Percentiles rank a stretch among this genome's conserved stretches.
Conservation (phyloP, 2,113 vertebrate genomes). For the Cavia porcellus region DNA sequence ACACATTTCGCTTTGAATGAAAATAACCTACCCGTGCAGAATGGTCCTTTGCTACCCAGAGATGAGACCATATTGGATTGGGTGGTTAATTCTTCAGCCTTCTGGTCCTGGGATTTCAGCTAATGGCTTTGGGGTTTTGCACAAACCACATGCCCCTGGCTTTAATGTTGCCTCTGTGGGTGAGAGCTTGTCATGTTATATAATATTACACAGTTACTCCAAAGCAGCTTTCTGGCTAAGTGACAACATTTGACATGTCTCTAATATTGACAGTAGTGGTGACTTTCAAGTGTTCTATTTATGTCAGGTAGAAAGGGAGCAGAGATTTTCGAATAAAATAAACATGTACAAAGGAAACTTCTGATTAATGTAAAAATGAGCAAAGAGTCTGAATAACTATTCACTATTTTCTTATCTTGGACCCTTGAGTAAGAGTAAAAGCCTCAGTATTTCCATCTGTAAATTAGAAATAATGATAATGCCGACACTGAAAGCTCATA, state of each 20-base stretch:
- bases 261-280: conserved; percentile 77
- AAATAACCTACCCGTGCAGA: conserved; percentile 62
- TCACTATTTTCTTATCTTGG: conserved; percentile 33
- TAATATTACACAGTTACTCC: conserved; percentile 77
- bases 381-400: background rate
- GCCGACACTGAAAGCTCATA: background rate
- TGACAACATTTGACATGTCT: conserved; percentile 77
- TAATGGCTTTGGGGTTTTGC: conserved; percentile 78
- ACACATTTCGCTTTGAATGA: conserved; percentile 68
- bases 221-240: conserved; percentile 77
- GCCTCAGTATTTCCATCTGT: background rate
- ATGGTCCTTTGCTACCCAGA: conserved; percentile 59
- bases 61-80: conserved; percentile 47
- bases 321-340: conserved; percentile 70
- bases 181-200: conserved; percentile 78
- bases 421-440: background rate
- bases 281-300: conserved; percentile 80
- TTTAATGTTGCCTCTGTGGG: conserved; percentile 71
- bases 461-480: conserved; percentile 29
- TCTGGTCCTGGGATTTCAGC: conserved; percentile 73
- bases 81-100: conserved; percentile 70
- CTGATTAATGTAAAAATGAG: conserved; percentile 45
- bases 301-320: conserved; percentile 67
- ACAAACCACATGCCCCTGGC: conserved; percentile 67
- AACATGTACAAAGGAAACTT: conserved; percentile 65